Percentiles rank a stretch among this genome's conserved stretches.
These are phyloP conservation scores for Heliconius sara DNA, from an alignment of 2,888 invertebrate genomes.

Conservation along the genomic window DNA sequence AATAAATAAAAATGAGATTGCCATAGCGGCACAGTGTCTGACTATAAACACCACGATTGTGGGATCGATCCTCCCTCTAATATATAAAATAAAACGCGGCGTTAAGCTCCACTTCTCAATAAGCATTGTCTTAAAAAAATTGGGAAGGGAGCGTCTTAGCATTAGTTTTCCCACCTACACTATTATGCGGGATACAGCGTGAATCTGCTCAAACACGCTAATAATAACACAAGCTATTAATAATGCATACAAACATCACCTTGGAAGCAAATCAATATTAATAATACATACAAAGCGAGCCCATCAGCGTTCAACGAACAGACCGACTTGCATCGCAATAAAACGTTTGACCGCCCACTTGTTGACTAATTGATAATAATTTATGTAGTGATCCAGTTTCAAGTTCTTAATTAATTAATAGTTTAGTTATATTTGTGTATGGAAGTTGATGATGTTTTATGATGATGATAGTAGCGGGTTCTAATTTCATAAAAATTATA, in stretches of 20 bases:
- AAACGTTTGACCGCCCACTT: conserved; percentile 40
- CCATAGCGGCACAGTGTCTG: too few relatives aligned
- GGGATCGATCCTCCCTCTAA: too few relatives aligned
- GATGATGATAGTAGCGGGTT: background rate
- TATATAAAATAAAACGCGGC: too few relatives aligned
- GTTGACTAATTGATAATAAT: conserved; percentile 42
- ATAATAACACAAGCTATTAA: background rate
- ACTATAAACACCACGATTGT: too few relatives aligned
- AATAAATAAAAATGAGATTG: too few relatives aligned
- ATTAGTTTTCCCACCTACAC: too few relatives aligned
- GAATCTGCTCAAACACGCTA: background rate
- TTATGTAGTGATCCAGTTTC: conserved; percentile 36
- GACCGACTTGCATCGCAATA: conserved; percentile 36
- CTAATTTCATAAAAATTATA: too few relatives aligned
- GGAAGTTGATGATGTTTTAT: background rate
- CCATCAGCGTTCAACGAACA: conserved; percentile 31
- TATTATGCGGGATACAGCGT: background rate
- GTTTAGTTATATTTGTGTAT: background rate
- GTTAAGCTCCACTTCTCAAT: too few relatives aligned
- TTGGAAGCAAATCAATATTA: conserved; percentile 31
- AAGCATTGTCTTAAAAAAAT: too few relatives aligned
- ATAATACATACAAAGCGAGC: conserved; percentile 15
- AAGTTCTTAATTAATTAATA: conserved; percentile 29
- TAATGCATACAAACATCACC: conserved; percentile 18
- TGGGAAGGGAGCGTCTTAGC: too few relatives aligned